These are phyloP conservation scores for Chrysaora quinquecirrha DNA, from an alignment of 30 jellyfish, hydroid and myxozoan species.

Conservation along the genomic window DNA sequence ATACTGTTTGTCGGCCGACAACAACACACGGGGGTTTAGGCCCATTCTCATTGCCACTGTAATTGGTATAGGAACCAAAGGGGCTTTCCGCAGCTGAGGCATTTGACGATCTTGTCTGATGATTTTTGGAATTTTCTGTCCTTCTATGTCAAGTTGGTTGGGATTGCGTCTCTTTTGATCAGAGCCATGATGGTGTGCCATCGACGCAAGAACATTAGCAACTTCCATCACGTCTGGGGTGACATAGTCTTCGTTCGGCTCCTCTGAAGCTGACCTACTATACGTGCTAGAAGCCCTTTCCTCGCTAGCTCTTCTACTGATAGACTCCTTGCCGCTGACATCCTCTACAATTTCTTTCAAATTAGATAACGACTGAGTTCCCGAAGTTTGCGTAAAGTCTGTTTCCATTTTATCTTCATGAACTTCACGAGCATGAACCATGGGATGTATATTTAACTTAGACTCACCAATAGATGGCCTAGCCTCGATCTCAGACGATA, in stretches of 20 bases:
- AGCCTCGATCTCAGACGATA: no score
- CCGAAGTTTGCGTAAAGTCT: background rate
- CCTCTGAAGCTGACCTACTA: background rate
- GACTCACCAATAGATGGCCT: no score
- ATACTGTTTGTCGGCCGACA: no score
- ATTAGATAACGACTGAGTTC: background rate
- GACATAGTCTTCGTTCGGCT: slow-evolving; percentile 9
- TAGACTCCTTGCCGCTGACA: background rate
- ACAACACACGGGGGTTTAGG: no score
- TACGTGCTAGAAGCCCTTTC: no score
- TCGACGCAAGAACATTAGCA: slow-evolving; percentile 56
- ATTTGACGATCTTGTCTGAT: background rate
- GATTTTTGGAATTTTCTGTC: background rate
- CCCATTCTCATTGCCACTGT: no score
- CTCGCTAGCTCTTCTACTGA: no score
- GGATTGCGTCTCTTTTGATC: slow-evolving; percentile 28
- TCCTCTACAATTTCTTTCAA: background rate
- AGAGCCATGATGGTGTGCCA: slow-evolving; percentile 56
- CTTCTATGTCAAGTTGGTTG: background rate
- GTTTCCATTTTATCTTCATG: background rate
- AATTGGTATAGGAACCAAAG: no score
- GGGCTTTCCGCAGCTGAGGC: background rate
- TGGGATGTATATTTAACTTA: no score
- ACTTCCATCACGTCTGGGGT: slow-evolving; percentile 43
- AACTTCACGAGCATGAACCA: no score